Base-by-base conservation (phyloP, 2,888 invertebrate species). In the Stictocephala bisonia region DNA sequence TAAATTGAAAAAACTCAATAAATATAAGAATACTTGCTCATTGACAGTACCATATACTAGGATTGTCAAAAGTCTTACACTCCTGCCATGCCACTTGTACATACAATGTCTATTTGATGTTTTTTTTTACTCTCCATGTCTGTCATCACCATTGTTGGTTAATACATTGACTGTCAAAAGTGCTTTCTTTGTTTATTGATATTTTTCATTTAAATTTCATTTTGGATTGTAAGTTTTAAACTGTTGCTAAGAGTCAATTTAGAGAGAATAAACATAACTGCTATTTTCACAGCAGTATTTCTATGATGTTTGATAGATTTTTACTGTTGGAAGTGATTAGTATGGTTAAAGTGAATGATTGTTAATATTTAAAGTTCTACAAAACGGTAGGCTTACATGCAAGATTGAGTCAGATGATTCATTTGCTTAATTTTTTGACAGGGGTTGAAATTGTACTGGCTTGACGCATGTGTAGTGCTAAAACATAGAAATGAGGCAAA, bases 131-230 rank as follows among this genome's bases (percentile, higher is more conserved):
- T 64, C 22, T 60, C 60, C 22, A 15, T 6, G 40, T 60, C 31
- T 35, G 22, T 15, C 27, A 60, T 31, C 35, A 7, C 22, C 29
- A 35, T 31, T 31, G 35, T 60, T 60, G 60, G 29, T 56, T 9
- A 56, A n/a, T 29, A 29, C 18, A 29, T 56, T 56, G 27, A 56
- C 56, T 44, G 7, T 4, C 15, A 27, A 6, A 20, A 40, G 40
- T 22, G 60, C 60, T 60, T 40, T 31, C 20, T 64, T 3, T 13
- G n/a, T 22, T 26, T 44, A 2, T 20, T 35, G 1, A 44, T 64
- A 64, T 64, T 64, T 64, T 44, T n/a, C 44, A 64, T 22, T 15
- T 60, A 60, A 60, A 44, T n/a, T 64, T 64, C 44, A 64, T 64
- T 64, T 64, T 26, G 60, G 40, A 64, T 64, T 22, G 24, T 13